phyloP scores from a whole-genome alignment of 2,888 invertebrate genomes.

The Endotricha flammealis region DNA sequence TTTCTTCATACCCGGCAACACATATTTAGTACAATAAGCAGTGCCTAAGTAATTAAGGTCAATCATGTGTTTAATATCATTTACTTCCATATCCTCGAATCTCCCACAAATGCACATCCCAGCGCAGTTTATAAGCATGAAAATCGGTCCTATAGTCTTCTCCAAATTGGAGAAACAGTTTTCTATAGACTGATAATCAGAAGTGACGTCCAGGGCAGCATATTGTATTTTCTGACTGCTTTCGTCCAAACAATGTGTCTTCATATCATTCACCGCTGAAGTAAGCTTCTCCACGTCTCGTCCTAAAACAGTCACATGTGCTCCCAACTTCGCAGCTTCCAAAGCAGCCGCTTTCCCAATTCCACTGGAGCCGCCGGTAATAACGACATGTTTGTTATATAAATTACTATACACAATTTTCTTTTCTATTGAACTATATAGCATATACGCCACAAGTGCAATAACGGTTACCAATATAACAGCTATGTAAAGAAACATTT shows the following conservation, averaged over 20 bases:
- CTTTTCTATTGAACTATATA: slow-evolving; percentile 42
- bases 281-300: slow-evolving; percentile 85
- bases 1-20: slow-evolving; percentile 89
- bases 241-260: slow-evolving; percentile 33
- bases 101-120: slow-evolving; percentile 90
- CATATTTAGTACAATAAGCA: slow-evolving; percentile 88
- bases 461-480: slow-evolving; percentile 8
- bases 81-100: slow-evolving; percentile 85
- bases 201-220: slow-evolving; percentile 83
- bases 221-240: slow-evolving; percentile 74
- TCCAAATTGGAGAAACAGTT: slow-evolving; percentile 80
- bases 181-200: slow-evolving; percentile 79
- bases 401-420: slow-evolving; percentile 49
- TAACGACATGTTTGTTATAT: slow-evolving; percentile 79
- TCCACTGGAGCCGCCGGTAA: slow-evolving; percentile 97
- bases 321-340: slow-evolving; percentile 87
- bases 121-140: slow-evolving; percentile 95
- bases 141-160: slow-evolving; percentile 85
- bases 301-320: slow-evolving; percentile 94
- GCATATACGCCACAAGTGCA: slow-evolving; percentile 8
- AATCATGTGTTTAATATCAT: slow-evolving; percentile 85
- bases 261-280: slow-evolving; percentile 78
- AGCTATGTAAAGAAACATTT: slow-evolving; percentile 15
- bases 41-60: slow-evolving; percentile 94
- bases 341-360: slow-evolving; percentile 93